These are phyloP conservation scores for Diadegma fenestrale DNA, from an alignment of 2,888 invertebrate genomes.

Conservation along the genomic window DNA sequence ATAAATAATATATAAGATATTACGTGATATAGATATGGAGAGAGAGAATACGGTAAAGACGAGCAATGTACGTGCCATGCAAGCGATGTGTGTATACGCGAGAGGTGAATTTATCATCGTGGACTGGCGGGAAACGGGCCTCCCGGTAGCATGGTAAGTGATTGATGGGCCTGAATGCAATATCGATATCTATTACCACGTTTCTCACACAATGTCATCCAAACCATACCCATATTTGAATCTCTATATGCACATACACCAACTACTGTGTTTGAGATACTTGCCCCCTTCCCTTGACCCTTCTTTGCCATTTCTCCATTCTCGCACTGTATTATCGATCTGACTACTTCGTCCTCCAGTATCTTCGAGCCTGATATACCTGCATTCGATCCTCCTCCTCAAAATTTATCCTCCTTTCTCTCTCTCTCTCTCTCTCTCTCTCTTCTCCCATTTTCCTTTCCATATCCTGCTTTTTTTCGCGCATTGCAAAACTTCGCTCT, in stretches of 20 bases:
- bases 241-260: not conserved
- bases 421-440: not conserved
- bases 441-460: constrained; percentile 6
- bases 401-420: constrained; percentile 25
- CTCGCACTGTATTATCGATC: constrained; percentile 19
- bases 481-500: constrained; percentile 44
- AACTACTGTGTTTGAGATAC: constrained; percentile 16
- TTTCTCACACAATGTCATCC: constrained; percentile 65
- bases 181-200: constrained; percentile 71
- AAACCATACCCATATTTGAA: constrained; percentile 40
- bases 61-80: constrained; percentile 40
- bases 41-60: not conserved
- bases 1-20: not conserved
- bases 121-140: constrained; percentile 58
- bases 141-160: constrained; percentile 58
- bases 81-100: constrained; percentile 52
- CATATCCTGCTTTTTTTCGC: constrained; percentile 30
- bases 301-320: constrained; percentile 21
- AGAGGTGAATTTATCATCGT: constrained; percentile 68
- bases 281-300: constrained; percentile 12
- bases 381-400: constrained; percentile 28
- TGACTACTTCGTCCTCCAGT: constrained; percentile 46
- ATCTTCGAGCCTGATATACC: constrained; percentile 15
- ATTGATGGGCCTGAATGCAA: constrained; percentile 68
- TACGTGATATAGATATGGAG: not conserved